phyloP scores from a whole-genome alignment of 2,888 invertebrate genomes.

The Euplagia quadripunctaria region DNA sequence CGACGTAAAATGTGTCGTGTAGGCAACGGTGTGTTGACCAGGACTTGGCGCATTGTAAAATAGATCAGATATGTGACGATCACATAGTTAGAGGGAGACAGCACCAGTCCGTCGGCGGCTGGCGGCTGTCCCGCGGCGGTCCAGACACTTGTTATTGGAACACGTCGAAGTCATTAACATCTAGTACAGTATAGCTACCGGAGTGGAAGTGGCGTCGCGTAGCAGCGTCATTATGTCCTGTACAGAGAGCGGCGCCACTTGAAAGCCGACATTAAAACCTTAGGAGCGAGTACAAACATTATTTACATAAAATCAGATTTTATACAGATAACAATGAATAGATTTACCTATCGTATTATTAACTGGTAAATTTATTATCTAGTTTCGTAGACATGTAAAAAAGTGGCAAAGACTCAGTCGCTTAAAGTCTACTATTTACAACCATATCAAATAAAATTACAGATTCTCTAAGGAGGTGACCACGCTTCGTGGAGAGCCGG shows the following conservation, averaged over 20 bases:
- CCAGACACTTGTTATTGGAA: constrained; percentile 4
- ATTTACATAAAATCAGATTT: constrained; percentile 75
- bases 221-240: constrained; percentile 21
- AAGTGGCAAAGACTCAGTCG: constrained; percentile 85
- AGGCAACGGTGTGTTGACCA: neutral
- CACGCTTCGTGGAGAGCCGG: constrained; percentile 16
- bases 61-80: neutral
- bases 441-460: constrained; percentile 43
- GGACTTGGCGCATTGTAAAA: neutral
- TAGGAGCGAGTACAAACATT: constrained; percentile 75
- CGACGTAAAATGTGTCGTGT: neutral
- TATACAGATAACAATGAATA: constrained; percentile 70
- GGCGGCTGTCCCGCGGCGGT: constrained; percentile 5
- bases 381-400: constrained; percentile 84
- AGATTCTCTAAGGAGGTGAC: constrained; percentile 29
- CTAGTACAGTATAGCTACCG: constrained; percentile 12
- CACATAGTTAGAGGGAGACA: constrained; percentile 3
- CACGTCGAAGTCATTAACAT: constrained; percentile 18
- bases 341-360: constrained; percentile 59
- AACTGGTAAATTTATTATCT: constrained; percentile 63
- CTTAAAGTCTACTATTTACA: constrained; percentile 84
- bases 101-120: neutral
- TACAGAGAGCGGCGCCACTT: constrained; percentile 17
- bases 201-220: constrained; percentile 26
- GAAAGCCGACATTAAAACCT: constrained; percentile 59